Percentiles rank a stretch among this genome's conserved stretches.
Evolutionary conservation across 1,140 invertebrate species (phyloP).

Genomic region (Brachionus calyciflorus): DNA sequence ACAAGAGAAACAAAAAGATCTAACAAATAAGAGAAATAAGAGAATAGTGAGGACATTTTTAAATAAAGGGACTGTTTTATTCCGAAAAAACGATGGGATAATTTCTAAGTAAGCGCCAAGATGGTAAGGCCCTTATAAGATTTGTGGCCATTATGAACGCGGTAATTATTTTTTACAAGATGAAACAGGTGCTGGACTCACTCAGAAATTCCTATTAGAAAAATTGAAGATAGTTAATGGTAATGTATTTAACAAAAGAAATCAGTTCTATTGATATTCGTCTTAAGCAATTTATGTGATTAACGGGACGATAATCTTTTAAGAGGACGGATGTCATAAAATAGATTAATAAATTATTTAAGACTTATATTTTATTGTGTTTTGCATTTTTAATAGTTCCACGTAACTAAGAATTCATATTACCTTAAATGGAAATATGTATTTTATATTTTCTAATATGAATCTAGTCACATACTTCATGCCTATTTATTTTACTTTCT

Average conservation of each 20-base stretch:
- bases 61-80: neutral
- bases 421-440: no score
- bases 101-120: constrained; percentile 15
- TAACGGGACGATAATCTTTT: no score
- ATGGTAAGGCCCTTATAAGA: neutral
- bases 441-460: no score
- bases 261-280: no score
- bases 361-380: no score
- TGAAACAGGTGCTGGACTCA: neutral
- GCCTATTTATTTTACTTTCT: no score
- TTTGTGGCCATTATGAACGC: constrained; percentile 12
- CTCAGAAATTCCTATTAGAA: neutral
- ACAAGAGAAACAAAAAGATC: constrained; percentile 4
- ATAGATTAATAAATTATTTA: no score
- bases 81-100: constrained; percentile 10
- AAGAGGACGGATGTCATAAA: no score
- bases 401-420: no score
- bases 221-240: neutral
- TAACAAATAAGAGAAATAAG: constrained; percentile 2
- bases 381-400: no score
- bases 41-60: neutral
- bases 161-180: neutral
- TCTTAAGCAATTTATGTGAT: no score
- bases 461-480: no score
- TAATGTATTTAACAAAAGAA: neutral